Percentiles rank a stretch among this genome's conserved stretches.
Evolutionary conservation across 1,140 invertebrate genomes (phyloP).

Genomic region (Papilio dardanus): DNA sequence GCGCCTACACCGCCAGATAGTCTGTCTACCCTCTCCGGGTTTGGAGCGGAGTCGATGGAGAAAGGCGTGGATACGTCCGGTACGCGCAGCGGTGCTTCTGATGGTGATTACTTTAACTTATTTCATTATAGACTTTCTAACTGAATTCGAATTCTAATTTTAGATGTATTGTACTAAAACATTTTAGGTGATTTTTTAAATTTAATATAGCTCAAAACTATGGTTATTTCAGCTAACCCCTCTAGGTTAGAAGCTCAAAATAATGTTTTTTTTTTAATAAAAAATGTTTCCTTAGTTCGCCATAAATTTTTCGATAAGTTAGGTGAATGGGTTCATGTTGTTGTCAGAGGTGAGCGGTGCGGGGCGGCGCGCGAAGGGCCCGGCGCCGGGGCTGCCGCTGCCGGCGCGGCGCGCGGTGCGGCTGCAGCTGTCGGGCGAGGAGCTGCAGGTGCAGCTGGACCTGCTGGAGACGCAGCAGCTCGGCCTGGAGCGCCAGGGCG

Average conservation of each 20-base stretch:
- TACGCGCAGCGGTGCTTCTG: slow-evolving; percentile 50
- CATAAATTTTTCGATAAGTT: too few species aligned
- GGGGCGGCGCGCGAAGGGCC: slow-evolving; percentile 89
- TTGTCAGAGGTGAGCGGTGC: slow-evolving; percentile 22
- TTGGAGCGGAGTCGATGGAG: slow-evolving; percentile 56
- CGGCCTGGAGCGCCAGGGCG: slow-evolving; percentile 94
- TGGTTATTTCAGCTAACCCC: too few species aligned
- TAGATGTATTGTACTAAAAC: too few species aligned
- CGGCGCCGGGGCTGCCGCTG: slow-evolving; percentile 90
- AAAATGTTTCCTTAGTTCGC: too few species aligned
- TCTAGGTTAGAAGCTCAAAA: too few species aligned
- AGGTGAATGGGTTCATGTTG: too few species aligned
- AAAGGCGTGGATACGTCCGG: slow-evolving; percentile 58
- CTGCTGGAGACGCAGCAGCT: slow-evolving; percentile 93
- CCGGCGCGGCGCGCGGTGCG: slow-evolving; percentile 85
- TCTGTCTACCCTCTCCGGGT: slow-evolving; percentile 62
- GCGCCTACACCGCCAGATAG: slow-evolving; percentile 86
- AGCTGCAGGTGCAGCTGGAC: slow-evolving; percentile 84
- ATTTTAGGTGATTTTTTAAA: too few species aligned
- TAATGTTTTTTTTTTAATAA: too few species aligned
- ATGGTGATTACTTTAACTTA: slow-evolving; percentile 50
- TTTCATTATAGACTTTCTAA: not conserved
- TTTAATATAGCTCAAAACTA: too few species aligned
- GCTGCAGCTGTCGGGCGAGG: slow-evolving; percentile 74
- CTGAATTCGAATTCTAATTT: too few species aligned